Evolutionary conservation across 2,888 invertebrate species (phyloP), one percentile per base, ranked within the genome.

Genomic region (Thymelicus lineola): DNA sequence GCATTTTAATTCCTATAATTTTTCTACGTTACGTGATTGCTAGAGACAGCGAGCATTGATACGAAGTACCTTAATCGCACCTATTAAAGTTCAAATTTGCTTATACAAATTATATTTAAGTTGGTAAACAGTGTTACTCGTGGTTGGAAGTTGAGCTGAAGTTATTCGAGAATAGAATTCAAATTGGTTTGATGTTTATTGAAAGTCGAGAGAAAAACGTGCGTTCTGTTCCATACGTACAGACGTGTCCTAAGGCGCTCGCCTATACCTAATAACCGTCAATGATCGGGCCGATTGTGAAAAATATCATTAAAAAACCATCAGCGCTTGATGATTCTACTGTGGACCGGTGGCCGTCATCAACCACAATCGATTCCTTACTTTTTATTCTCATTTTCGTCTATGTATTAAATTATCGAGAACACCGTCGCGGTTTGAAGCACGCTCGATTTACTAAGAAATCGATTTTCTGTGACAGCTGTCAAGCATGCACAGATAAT

Each of bases 241-340:
- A 60, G 83, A 81, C 85, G 85, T 87, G 87, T 88, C 89, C 90
- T 80, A 87, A 82, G 89, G 88, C 89, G 83, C 82, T 87, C 82
- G 86, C 85, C 89, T 90, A 89, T 88, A 90, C 88, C 91, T 91
- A 93, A 92, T 91, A 93, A 89, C 93, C 91, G 87, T 89, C 91
- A 90, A 91, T 91, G 91, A 93, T 93, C 91, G 88, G 83, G 75
- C 86, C 91, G 91, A 93, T 93, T 93, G 93, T 93, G 93, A 94
- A 94, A 94, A 93, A 94, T 94, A 94, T 94, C 94, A 94, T 94
- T 94, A 94, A 94, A 94, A 94, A 93, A 91, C 91, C 93, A 94
- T 94, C 94, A 94, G 90, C 82, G 88, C 83, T 86, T 88, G 91
- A 91, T 91, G 92, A 91, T 93, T 92, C 88, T 88, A 87, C 86